Conservation (phyloP, 1,140 invertebrate genomes). For the Hylaeus anthracinus region DNA sequence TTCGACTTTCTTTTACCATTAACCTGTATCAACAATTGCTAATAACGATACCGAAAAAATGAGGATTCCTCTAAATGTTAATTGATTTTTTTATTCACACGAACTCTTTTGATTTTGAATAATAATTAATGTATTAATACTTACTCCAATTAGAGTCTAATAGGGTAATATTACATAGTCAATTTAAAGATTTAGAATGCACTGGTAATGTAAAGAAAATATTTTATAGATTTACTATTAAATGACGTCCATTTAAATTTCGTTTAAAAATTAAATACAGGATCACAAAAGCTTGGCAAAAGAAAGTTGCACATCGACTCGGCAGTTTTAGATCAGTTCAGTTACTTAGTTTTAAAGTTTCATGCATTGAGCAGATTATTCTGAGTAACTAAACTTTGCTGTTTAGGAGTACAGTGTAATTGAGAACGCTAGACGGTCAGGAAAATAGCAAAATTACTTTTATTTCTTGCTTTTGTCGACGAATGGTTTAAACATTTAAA, state of each 20-base stretch:
- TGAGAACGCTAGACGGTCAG: slow-evolving; percentile 65
- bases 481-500: slow-evolving; percentile 56
- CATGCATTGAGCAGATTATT: slow-evolving; percentile 56
- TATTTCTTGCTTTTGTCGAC: slow-evolving; percentile 14
- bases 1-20: slow-evolving; percentile 66
- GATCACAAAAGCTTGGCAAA: slow-evolving; percentile 54
- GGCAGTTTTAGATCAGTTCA: slow-evolving; percentile 71
- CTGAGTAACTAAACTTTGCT: slow-evolving; percentile 73
- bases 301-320: slow-evolving; percentile 66
- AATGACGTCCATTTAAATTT: slow-evolving; percentile 14
- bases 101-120: background rate
- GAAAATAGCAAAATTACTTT: slow-evolving; percentile 2
- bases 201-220: slow-evolving; percentile 1
- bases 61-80: background rate
- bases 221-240: slow-evolving; percentile 13
- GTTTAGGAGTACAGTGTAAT: slow-evolving; percentile 65
- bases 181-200: slow-evolving; percentile 4
- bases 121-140: slow-evolving; percentile 11
- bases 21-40: slow-evolving; percentile 23
- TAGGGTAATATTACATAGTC: slow-evolving; percentile 5
- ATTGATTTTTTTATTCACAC: background rate
- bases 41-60: background rate
- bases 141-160: slow-evolving; percentile 6
- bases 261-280: slow-evolving; percentile 18
- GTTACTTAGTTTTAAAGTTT: slow-evolving; percentile 66